Conservation (phyloP, 2,888 invertebrate genomes). For the Eupeodes luniger region DNA sequence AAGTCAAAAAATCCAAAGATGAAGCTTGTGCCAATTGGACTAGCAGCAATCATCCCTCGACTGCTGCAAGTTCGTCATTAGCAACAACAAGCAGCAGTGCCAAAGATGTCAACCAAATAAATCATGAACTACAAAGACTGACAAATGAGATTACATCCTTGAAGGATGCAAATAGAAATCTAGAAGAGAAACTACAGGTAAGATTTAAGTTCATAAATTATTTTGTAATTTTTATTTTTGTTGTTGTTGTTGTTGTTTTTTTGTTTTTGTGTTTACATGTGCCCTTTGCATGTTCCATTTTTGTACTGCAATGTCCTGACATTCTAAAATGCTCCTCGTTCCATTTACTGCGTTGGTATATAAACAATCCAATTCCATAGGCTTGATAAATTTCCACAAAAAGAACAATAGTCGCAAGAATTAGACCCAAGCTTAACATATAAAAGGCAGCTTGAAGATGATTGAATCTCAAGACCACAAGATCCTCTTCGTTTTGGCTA, state of each 20-base stretch:
- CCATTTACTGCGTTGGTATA: constrained; percentile 60
- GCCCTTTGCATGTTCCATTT: constrained; percentile 44
- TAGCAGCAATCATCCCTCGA: background rate
- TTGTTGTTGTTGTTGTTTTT: background rate
- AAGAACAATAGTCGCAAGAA: constrained; percentile 77
- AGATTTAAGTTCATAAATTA: constrained; percentile 63
- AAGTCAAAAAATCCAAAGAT: constrained; percentile 80
- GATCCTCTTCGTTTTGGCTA: constrained; percentile 77
- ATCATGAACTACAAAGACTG: constrained; percentile 84
- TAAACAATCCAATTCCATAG: constrained; percentile 56
- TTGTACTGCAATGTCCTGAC: constrained; percentile 20
- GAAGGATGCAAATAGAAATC: constrained; percentile 87
- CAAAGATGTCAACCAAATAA: constrained; percentile 78
- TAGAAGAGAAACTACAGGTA: constrained; percentile 89
- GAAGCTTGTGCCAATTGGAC: constrained; percentile 69
- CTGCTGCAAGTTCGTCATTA: constrained; percentile 27
- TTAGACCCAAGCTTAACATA: constrained; percentile 79
- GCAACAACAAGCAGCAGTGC: constrained; percentile 54
- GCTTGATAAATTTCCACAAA: constrained; percentile 77
- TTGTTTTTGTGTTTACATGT: constrained; percentile 14
- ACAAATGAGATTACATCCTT: constrained; percentile 86
- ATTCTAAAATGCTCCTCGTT: constrained; percentile 28
- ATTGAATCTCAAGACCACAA: constrained; percentile 80
- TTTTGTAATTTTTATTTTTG: background rate
- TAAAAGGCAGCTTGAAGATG: constrained; percentile 82